Percentiles rank a stretch among this genome's conserved stretches.
These are phyloP conservation scores for Lasiurus cinereus DNA, from an alignment of 2,113 vertebrate species.

Conservation along the genomic window DNA sequence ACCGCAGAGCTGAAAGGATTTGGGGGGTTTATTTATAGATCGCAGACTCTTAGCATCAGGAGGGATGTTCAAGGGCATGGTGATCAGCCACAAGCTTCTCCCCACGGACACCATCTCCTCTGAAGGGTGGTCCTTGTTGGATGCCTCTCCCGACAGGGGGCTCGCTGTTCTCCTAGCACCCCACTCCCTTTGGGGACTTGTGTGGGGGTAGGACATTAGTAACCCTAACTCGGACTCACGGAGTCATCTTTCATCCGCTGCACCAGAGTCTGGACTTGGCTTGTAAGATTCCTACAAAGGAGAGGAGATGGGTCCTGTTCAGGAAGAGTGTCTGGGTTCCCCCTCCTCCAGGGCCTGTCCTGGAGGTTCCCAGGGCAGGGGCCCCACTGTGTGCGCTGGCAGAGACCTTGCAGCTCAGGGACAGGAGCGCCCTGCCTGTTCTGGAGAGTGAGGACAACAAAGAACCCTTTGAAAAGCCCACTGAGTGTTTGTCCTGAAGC, in stretches of 20 bases:
- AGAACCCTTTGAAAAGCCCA: background rate
- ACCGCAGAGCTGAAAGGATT: conserved; percentile 7
- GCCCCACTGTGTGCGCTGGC: background rate
- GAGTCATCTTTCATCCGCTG: conserved; percentile 91
- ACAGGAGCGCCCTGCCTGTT: background rate
- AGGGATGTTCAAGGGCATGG: background rate
- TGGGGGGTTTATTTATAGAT: conserved; percentile 55
- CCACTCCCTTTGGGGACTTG: background rate
- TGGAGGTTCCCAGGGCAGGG: background rate
- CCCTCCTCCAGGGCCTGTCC: background rate
- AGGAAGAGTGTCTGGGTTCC: background rate
- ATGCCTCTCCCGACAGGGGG: background rate
- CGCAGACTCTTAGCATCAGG: background rate
- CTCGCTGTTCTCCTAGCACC: background rate
- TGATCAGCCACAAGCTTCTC: background rate
- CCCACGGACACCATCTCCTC: background rate
- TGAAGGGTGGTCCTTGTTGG: background rate
- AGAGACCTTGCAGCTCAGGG: background rate
- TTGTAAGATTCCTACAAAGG: conserved; percentile 89
- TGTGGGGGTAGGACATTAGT: background rate
- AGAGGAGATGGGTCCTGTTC: conserved; percentile 57
- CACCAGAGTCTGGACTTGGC: conserved; percentile 90
- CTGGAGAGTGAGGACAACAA: background rate
- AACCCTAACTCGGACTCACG: conserved; percentile 85
- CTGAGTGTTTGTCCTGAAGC: background rate